Base-by-base conservation (phyloP, 2,113 vertebrate species). In the Willisornis vidua region DNA sequence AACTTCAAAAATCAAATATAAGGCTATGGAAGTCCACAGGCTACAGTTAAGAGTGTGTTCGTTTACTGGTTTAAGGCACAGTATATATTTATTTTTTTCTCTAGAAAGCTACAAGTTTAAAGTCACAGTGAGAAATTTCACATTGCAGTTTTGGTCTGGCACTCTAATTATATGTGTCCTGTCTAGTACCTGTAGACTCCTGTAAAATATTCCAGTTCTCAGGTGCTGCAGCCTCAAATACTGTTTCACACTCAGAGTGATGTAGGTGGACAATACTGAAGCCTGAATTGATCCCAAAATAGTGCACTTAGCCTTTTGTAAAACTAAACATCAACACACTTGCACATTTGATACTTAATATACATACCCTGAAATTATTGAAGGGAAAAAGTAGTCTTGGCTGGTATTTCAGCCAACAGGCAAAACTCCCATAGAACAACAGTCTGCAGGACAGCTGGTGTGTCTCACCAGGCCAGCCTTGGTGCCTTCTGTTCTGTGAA, bases 61-160 rank as follows among this genome's bases (percentile, higher is more conserved):
- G 79, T 89, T 95, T 65, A 71, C 52, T 89, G 91, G 55, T 87
- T 95, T 98, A 98, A 98, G 97, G 98, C 98, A 98, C 96, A 51
- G 39, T 79, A 17, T 61, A 90, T 43, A 52, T 51, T 14, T 18
- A 20, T 24, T 52, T 94, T 94, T 95, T 80, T 33, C 75, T 71
- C 78, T 91, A 93, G 74, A 95, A 84, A 70, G 97, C 89, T 97
- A 41, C 39, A 94, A 94, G 62, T 92, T 95, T 79, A 72, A 96
- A 88, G 80, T 97, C 97, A 98, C 96, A 98, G 97, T 97, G 97
- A 96, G 87, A 55, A 95, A 81, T 85, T 49, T 49, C 33, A 39
- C 65, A 46, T 95, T 81, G 96, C 65, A 93, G 1, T 93, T 96
- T 97, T 97, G 93, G 94, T 93, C 89, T 98, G 79, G 25, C 96